Conservation (phyloP, 2,113 vertebrate genomes). For the Eubucco bourcierii region DNA sequence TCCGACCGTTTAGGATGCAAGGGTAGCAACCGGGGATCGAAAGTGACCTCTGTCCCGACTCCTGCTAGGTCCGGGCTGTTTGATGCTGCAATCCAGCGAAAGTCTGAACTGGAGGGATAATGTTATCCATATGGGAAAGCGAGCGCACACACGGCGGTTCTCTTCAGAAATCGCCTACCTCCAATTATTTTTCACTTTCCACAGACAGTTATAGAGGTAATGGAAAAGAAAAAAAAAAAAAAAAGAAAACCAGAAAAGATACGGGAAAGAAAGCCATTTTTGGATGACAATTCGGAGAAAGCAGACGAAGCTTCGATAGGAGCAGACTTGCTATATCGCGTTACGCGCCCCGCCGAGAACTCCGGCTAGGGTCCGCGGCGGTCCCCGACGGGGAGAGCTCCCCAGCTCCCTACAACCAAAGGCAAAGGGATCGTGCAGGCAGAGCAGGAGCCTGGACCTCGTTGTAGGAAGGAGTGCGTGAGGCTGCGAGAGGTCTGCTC, state of each 20-base stretch:
- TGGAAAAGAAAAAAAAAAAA: fast-evolving
- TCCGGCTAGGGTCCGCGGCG: not conserved
- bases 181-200: not conserved
- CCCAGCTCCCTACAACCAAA: not conserved
- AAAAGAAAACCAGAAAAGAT: too few relatives aligned
- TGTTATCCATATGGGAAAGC: constrained; percentile 45
- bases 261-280: not conserved
- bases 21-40: not conserved
- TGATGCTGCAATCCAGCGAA: not conserved
- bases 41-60: not conserved
- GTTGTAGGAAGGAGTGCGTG: not conserved
- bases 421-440: not conserved
- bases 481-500: not conserved
- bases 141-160: not conserved
- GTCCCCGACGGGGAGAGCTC: not conserved
- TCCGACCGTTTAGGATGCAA: not conserved
- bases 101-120: constrained; percentile 26
- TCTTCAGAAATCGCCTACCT: not conserved
- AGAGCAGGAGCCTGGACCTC: not conserved
- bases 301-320: not conserved
- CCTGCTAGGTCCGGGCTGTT: not conserved
- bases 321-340: not conserved
- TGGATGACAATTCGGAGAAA: not conserved
- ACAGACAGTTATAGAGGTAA: not conserved
- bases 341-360: not conserved